These are phyloP conservation scores for Halcyon smyrnensis DNA, from an alignment of 2,797 vertebrate species.

Conservation along the genomic window DNA sequence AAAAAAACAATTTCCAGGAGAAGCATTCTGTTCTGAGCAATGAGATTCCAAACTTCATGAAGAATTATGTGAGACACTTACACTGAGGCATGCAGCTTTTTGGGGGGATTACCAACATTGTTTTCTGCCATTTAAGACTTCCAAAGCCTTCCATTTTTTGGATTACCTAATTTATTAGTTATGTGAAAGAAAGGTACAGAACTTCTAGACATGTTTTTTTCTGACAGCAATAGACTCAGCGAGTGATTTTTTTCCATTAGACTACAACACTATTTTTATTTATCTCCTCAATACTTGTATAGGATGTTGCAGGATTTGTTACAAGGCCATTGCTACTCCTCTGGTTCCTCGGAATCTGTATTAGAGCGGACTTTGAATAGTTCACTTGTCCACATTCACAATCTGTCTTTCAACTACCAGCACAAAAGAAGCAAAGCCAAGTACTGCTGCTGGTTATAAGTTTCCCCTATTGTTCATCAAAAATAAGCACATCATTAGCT, in stretches of 20 bases:
- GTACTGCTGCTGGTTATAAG: not conserved
- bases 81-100: not conserved
- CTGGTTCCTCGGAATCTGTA: not conserved
- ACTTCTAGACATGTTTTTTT: not conserved
- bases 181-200: not conserved
- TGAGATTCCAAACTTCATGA: not conserved
- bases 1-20: not conserved
- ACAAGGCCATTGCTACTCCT: not conserved
- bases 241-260: not conserved
- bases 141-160: not conserved
- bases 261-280: not conserved
- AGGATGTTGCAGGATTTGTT: not conserved
- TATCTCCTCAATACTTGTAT: not conserved
- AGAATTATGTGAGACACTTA: not conserved
- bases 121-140: not conserved
- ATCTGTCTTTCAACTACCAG: conserved; percentile 33
- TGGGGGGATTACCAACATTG: not conserved
- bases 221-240: not conserved
- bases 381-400: not conserved
- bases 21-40: not conserved
- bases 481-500: not conserved
- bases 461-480: not conserved
- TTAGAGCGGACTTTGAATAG: conserved; percentile 12
- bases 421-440: conserved; percentile 10
- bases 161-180: not conserved